A percentile compares a stretch with the other conserved stretches of the same genome.
These are phyloP conservation scores for Mesaphorura yosii DNA, from an alignment of 1,140 invertebrate genomes.

Conservation along the genomic window DNA sequence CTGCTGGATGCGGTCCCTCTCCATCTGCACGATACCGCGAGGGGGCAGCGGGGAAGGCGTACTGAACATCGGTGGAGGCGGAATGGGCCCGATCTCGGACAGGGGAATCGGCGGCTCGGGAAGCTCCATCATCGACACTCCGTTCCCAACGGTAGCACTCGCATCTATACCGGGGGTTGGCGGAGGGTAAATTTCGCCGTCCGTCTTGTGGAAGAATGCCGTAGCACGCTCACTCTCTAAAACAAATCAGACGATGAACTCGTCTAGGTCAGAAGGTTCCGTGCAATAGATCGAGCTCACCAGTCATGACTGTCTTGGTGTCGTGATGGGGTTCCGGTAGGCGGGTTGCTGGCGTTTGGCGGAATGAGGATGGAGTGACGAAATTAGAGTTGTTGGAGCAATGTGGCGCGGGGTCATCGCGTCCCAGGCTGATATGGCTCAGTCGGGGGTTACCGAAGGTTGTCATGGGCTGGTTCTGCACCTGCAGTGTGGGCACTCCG, in stretches of 20 bases:
- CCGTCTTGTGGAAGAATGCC: no score
- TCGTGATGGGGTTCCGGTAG: no score
- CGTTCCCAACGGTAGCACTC: no score
- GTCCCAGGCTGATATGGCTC: conserved; percentile 1
- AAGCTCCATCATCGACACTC: conserved; percentile 61
- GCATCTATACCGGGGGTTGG: no score
- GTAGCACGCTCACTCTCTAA: no score
- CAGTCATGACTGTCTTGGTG: no score
- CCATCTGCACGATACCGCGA: conserved; percentile 36
- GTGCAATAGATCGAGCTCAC: no score
- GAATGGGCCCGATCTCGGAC: conserved; percentile 85
- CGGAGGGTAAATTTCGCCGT: background rate
- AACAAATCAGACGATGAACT: no score
- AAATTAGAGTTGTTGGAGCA: background rate
- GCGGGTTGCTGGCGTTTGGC: background rate
- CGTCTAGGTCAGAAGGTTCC: no score
- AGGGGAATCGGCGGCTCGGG: conserved; percentile 81
- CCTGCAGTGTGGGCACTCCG: conserved; percentile 10
- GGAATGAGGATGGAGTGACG: background rate
- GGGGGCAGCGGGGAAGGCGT: conserved; percentile 61
- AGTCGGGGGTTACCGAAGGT: conserved; percentile 27
- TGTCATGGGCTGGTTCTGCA: conserved; percentile 21
- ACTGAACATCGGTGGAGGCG: conserved; percentile 89
- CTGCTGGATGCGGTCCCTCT: conserved; percentile 26
- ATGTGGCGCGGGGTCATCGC: background rate